Conservation (phyloP, 2,797 vertebrate genomes). For the Hydrolagus colliei region DNA sequence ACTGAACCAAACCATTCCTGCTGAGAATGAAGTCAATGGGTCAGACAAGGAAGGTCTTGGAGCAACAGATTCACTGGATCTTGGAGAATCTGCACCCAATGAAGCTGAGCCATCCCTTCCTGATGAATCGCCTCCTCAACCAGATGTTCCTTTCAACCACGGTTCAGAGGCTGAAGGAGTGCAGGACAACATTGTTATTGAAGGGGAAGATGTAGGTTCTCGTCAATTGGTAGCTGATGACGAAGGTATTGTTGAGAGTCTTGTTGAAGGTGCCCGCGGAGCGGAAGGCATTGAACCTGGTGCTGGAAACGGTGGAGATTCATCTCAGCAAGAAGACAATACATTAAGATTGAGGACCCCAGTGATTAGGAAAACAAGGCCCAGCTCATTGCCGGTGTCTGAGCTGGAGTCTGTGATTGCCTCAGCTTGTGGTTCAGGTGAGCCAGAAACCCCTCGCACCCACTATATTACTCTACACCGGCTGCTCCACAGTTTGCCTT, state of each 20-base stretch:
- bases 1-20: conserved; percentile 46
- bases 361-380: conserved; percentile 69
- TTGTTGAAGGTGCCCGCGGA: conserved; percentile 40
- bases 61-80: conserved; percentile 42
- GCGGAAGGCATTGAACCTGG: conserved; percentile 28
- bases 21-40: conserved; percentile 45
- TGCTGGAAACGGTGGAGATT: conserved; percentile 38
- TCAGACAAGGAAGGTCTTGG: conserved; percentile 42
- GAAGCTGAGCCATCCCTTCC: conserved; percentile 45
- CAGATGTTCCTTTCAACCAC: conserved; percentile 43
- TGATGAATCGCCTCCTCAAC: conserved; percentile 42
- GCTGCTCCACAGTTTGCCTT: conserved; percentile 85
- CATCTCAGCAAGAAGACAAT: conserved; percentile 46
- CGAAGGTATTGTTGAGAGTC: conserved; percentile 46
- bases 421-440: conserved; percentile 65
- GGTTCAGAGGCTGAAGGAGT: conserved; percentile 47
- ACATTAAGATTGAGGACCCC: conserved; percentile 54
- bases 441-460: conserved; percentile 83
- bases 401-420: conserved; percentile 90
- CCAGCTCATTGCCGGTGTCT: conserved; percentile 84
- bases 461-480: conserved; percentile 94
- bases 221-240: conserved; percentile 39
- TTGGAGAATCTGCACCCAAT: conserved; percentile 50
- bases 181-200: conserved; percentile 42
- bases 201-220: conserved; percentile 40